These are phyloP conservation scores for Archocentrus centrarchus DNA, from an alignment of 2,113 vertebrate genomes.

Conservation along the genomic window DNA sequence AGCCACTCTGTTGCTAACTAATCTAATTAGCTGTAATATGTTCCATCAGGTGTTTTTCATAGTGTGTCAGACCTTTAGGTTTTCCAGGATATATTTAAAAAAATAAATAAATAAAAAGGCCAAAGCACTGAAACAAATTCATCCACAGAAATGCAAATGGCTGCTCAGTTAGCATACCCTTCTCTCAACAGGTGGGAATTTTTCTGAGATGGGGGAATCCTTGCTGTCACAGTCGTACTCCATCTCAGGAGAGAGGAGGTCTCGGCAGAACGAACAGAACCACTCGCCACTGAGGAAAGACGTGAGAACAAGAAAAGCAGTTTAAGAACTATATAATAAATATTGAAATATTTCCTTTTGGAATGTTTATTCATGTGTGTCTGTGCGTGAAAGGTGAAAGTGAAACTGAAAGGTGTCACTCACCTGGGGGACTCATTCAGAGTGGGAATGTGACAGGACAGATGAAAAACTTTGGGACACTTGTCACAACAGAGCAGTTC, in stretches of 20 bases:
- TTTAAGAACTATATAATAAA: not conserved
- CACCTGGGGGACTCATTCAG: constrained; percentile 95
- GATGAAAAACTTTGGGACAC: constrained; percentile 98
- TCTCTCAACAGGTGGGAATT: constrained; percentile 81
- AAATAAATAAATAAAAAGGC: not conserved
- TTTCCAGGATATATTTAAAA: not conserved
- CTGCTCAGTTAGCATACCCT: constrained; percentile 76
- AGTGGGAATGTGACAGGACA: constrained; percentile 93
- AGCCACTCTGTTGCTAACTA: not conserved
- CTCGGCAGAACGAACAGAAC: constrained; percentile 94
- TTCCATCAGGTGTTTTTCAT: not conserved
- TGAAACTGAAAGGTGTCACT: constrained; percentile 18
- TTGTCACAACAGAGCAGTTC: constrained; percentile 96
- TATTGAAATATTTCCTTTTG: not conserved
- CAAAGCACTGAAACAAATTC: not conserved
- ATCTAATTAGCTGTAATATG: not conserved
- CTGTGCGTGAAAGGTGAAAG: not conserved
- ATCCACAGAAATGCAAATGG: not conserved
- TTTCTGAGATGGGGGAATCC: constrained; percentile 61
- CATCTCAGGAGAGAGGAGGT: constrained; percentile 88
- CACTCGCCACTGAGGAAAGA: constrained; percentile 88
- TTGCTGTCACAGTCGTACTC: constrained; percentile 87
- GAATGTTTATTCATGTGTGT: not conserved
- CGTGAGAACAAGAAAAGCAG: not conserved
- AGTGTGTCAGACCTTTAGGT: not conserved